A percentile compares a stretch with the other conserved stretches of the same genome.
These are phyloP conservation scores for Drosophila quinaria DNA, from an alignment of 2,888 invertebrate genomes.

Conservation along the genomic window DNA sequence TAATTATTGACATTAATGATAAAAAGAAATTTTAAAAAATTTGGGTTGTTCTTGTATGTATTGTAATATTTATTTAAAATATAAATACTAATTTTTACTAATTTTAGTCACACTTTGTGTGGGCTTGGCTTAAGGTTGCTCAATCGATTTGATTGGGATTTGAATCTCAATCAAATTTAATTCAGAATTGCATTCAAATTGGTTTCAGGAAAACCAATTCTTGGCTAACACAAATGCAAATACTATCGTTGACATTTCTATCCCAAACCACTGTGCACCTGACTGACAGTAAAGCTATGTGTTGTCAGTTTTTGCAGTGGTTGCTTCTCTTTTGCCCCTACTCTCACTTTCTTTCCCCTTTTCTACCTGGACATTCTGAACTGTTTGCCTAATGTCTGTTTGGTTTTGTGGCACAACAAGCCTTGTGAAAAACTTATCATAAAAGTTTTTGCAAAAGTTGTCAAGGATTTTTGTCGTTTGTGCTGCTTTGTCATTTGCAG, in stretches of 20 bases:
- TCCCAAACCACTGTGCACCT: conserved; percentile 61
- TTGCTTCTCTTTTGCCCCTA: conserved; percentile 21
- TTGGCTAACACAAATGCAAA: conserved; percentile 1
- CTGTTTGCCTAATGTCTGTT: conserved; percentile 69
- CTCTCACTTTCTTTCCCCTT: not conserved
- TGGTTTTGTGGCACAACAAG: conserved; percentile 72
- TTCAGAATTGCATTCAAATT: conserved; percentile 2
- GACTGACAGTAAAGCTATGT: conserved; percentile 62
- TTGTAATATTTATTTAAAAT: no score
- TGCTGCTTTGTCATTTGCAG: conserved; percentile 49
- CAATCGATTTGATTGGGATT: not conserved
- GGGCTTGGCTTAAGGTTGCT: not conserved
- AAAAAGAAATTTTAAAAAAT: no score
- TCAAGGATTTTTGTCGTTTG: conserved; percentile 72
- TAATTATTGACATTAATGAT: no score
- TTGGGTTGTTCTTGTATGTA: no score
- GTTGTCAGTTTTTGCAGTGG: conserved; percentile 61
- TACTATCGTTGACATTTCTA: conserved; percentile 10
- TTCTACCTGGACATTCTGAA: conserved; percentile 10
- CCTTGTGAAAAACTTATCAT: conserved; percentile 69
- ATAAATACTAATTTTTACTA: no score
- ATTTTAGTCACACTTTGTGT: no score
- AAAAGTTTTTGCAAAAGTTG: conserved; percentile 74
- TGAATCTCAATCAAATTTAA: not conserved
- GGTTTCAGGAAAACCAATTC: not conserved